A percentile compares a stretch with the other conserved stretches of the same genome.
Evolutionary conservation across 2,797 vertebrate genomes (phyloP).

Genomic region (Sitta carolinensis): DNA sequence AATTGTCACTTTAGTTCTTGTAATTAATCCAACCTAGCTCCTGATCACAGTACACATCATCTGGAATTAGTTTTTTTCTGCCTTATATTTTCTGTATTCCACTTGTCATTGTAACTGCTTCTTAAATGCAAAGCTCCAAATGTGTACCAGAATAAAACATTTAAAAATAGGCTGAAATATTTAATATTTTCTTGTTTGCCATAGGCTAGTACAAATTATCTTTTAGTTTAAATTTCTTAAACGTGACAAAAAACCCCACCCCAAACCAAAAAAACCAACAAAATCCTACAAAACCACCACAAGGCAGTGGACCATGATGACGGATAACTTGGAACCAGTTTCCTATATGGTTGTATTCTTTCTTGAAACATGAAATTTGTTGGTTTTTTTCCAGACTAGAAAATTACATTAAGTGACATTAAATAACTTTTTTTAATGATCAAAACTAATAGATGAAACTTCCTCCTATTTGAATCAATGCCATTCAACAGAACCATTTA

Average conservation of each 20-base stretch:
- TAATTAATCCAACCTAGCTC: neutral
- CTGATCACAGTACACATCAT: neutral
- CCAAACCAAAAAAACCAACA: neutral
- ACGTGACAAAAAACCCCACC: accelerated
- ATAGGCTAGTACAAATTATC: neutral
- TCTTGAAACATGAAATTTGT: neutral
- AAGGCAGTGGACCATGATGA: neutral
- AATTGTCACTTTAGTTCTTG: neutral
- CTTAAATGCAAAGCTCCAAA: neutral
- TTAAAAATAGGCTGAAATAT: neutral
- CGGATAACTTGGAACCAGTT: neutral
- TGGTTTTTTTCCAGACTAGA: neutral
- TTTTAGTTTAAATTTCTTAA: neutral
- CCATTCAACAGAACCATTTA: neutral
- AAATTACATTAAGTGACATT: neutral
- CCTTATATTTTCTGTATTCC: neutral
- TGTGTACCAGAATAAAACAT: neutral
- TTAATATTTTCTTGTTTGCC: neutral
- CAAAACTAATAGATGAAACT: neutral
- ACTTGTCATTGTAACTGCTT: neutral
- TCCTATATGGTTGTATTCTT: neutral
- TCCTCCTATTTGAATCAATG: neutral
- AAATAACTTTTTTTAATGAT: neutral
- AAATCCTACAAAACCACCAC: neutral
- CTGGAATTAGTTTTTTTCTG: neutral